phyloP scores from a whole-genome alignment of 2,888 invertebrate species.

The Saturnia japonica region DNA sequence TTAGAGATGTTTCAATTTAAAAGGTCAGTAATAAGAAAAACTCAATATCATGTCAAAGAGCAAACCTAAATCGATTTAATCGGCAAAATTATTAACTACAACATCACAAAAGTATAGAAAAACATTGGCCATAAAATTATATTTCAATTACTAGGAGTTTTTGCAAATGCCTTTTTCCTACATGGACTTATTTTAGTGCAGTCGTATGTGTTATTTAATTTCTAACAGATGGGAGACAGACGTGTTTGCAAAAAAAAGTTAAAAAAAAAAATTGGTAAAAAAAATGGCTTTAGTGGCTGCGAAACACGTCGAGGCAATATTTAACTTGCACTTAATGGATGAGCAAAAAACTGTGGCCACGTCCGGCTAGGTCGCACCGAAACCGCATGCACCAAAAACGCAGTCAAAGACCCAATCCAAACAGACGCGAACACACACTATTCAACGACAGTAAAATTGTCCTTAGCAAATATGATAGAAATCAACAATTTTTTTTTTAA shows the following conservation, averaged over 20 bases:
- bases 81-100: not conserved
- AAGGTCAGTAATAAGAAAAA: not conserved
- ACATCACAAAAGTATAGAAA: too few species aligned
- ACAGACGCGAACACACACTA: constrained; percentile 67
- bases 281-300: constrained; percentile 36
- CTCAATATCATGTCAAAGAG: not conserved
- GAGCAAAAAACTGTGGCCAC: constrained; percentile 53
- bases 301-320: constrained; percentile 51
- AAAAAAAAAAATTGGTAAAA: constrained; percentile 33
- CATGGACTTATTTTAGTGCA: not conserved
- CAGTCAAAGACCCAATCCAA: constrained; percentile 68
- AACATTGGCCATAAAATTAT: not conserved
- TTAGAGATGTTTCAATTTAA: constrained; percentile 1
- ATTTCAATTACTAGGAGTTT: not conserved
- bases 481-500: not conserved
- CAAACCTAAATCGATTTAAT: not conserved
- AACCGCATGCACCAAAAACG: constrained; percentile 63
- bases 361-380: constrained; percentile 62
- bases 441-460: constrained; percentile 39
- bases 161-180: not conserved
- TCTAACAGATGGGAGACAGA: constrained; percentile 16
- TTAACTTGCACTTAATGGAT: constrained; percentile 63
- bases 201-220: not conserved
- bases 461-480: constrained; percentile 27
- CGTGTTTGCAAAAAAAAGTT: not conserved